Evolutionary conservation across 2,888 invertebrate genomes (phyloP).

Genomic region (Brachyopa scutellaris): DNA sequence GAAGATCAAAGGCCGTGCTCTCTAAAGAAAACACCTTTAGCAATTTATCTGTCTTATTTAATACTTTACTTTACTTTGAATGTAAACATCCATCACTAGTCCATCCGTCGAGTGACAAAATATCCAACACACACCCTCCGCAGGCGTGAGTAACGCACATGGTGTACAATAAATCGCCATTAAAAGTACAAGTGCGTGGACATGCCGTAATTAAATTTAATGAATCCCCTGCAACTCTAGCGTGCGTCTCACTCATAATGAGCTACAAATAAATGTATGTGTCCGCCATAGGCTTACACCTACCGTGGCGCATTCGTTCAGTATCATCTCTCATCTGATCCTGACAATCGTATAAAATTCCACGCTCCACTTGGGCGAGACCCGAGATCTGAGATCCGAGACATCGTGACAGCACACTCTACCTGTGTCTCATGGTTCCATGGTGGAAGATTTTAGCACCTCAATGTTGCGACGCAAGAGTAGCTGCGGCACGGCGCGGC

Average conservation of each 20-base stretch:
- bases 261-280: constrained; percentile 69
- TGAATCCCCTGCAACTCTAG: constrained; percentile 64
- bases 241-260: constrained; percentile 65
- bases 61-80: not conserved
- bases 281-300: constrained; percentile 49
- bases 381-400: too few relatives aligned
- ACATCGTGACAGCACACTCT: constrained; percentile 66
- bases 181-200: constrained; percentile 72
- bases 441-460: constrained; percentile 63
- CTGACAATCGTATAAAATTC: constrained; percentile 48
- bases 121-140: constrained; percentile 35
- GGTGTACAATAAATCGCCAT: constrained; percentile 69
- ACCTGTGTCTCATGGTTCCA: constrained; percentile 47
- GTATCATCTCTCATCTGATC: constrained; percentile 20
- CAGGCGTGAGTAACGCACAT: constrained; percentile 46
- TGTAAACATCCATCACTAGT: constrained; percentile 3
- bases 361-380: constrained; percentile 67
- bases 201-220: constrained; percentile 71
- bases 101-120: constrained; percentile 16
- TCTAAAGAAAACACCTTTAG: constrained; percentile 22
- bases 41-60: constrained; percentile 31
- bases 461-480: constrained; percentile 52
- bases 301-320: constrained; percentile 40
- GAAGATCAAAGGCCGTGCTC: constrained; percentile 8
- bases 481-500: constrained; percentile 27